Evolutionary conservation across 64 coral and sea anemone species (phyloP).

Genomic region (Stylophora pistillata): DNA sequence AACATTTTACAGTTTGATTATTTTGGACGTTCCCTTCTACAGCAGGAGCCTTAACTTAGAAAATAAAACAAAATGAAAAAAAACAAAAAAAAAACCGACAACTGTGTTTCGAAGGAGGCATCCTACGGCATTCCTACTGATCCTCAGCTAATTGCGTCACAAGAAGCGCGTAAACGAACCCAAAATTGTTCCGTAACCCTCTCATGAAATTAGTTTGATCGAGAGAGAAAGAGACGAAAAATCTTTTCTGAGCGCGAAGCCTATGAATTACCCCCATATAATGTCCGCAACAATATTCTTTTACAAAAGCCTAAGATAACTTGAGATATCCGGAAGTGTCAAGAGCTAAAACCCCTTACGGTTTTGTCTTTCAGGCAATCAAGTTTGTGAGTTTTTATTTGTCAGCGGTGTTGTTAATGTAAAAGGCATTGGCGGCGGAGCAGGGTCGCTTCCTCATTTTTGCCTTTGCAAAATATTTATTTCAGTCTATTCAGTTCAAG

Average conservation of each 20-base stretch:
- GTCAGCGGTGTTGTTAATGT: background rate
- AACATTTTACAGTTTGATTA: background rate
- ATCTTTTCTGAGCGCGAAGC: background rate
- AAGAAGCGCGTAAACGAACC: slow-evolving; percentile 1
- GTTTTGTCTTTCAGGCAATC: background rate
- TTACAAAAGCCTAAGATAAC: background rate
- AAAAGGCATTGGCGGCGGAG: background rate
- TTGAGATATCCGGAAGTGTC: slow-evolving; percentile 7
- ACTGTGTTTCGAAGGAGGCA: background rate
- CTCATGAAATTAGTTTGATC: background rate
- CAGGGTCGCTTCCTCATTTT: background rate
- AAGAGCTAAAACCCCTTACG: background rate
- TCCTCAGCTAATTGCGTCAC: background rate
- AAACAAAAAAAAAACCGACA: background rate
- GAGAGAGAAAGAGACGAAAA: slow-evolving; percentile 21
- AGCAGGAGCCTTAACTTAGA: background rate
- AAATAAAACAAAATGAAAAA: slow-evolving; percentile 1
- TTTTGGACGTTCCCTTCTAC: background rate
- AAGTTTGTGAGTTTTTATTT: background rate
- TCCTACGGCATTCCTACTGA: background rate
- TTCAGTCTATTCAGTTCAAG: background rate
- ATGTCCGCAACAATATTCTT: background rate
- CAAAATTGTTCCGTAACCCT: background rate
- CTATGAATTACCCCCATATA: background rate
- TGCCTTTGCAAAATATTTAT: slow-evolving; percentile 7